These are phyloP conservation scores for Shinisaurus crocodilurus DNA, from an alignment of 2,113 vertebrate genomes.

Conservation along the genomic window DNA sequence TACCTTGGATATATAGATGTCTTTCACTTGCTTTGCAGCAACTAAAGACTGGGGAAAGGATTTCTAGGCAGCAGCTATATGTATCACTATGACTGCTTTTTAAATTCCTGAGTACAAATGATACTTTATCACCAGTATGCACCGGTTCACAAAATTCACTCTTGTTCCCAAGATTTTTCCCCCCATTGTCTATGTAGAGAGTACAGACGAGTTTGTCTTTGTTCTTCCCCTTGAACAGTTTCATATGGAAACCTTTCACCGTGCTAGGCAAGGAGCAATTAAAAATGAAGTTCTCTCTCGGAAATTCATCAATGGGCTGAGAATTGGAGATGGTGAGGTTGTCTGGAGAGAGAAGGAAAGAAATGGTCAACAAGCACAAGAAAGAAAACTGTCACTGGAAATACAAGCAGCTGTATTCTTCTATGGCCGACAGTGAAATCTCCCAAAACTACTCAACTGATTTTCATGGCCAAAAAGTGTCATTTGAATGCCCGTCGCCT, in stretches of 20 bases:
- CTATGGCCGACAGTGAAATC: neutral
- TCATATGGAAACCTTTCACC: slow-evolving; percentile 75
- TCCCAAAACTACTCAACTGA: neutral
- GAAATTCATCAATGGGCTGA: slow-evolving; percentile 61
- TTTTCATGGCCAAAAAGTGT: neutral
- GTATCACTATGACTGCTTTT: slow-evolving; percentile 63
- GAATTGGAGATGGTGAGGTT: slow-evolving; percentile 40
- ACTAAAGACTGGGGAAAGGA: slow-evolving; percentile 72
- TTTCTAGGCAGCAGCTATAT: slow-evolving; percentile 72
- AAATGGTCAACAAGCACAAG: slow-evolving; percentile 16
- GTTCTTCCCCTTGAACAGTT: slow-evolving; percentile 66
- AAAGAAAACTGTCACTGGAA: slow-evolving; percentile 22
- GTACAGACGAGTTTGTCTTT: slow-evolving; percentile 64
- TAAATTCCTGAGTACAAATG: slow-evolving; percentile 74
- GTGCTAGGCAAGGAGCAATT: slow-evolving; percentile 65
- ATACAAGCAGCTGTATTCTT: neutral
- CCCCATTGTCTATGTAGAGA: slow-evolving; percentile 48
- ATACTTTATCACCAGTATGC: slow-evolving; percentile 63
- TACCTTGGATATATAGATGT: slow-evolving; percentile 79
- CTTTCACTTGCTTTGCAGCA: slow-evolving; percentile 53
- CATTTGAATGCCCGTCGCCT: neutral
- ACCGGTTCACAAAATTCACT: slow-evolving; percentile 61
- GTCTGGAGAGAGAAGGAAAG: slow-evolving; percentile 64
- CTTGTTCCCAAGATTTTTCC: neutral
- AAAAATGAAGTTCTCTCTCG: slow-evolving; percentile 70